Base-by-base conservation (phyloP, 2,113 vertebrate species). In the Antidorcas marsupialis region DNA sequence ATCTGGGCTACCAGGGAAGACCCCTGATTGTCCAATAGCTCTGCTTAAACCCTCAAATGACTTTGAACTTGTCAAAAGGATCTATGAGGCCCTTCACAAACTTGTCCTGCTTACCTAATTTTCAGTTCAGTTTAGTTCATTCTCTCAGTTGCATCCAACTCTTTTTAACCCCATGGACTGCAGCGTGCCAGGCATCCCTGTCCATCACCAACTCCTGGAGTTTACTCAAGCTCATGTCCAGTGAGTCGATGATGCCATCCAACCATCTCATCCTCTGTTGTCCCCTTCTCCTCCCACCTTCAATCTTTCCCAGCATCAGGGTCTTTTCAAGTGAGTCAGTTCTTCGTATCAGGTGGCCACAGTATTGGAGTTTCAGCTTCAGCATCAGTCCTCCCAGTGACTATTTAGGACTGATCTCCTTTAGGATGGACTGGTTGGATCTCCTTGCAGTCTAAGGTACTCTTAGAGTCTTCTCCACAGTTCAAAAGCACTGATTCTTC, bases 81-180 rank as follows among this genome's bases (percentile, higher is more conserved):
- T 11, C 16, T 53, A 7, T 1, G 6, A 92, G 19, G 15, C 50
- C 39, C 62, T 93, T 81, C 11, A 7, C 43, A 52, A 94, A 76
- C 36, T 92, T 91, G 50, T 36, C 74, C 50, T 43, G 13, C 74
- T 92, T 82, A 15, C 47, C 25, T 96, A 19, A 83, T 64, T 57
- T 43, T n/a, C 67, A 71, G n/a, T 39, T 71, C 64, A 71, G n/a
- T 71, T 71, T 71, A 71, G n/a, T 71, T 71, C n/a, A 39, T n/a
- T 71, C 0, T 36, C 67, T 71, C 67, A 39, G 67, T 39, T 0
- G 0, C 0, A 2, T 71, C 67, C 19, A 39, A 23, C n/a, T 23
- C n/a, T 71, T 39, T 71, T 36, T 11, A 23, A 12, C n/a, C 2
- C n/a, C 9, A 12, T n/a, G 10, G 67, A 71, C n/a, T 71, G n/a